These are phyloP conservation scores for Adineta ricciae DNA, from an alignment of 2,888 invertebrate species.

Conservation along the genomic window DNA sequence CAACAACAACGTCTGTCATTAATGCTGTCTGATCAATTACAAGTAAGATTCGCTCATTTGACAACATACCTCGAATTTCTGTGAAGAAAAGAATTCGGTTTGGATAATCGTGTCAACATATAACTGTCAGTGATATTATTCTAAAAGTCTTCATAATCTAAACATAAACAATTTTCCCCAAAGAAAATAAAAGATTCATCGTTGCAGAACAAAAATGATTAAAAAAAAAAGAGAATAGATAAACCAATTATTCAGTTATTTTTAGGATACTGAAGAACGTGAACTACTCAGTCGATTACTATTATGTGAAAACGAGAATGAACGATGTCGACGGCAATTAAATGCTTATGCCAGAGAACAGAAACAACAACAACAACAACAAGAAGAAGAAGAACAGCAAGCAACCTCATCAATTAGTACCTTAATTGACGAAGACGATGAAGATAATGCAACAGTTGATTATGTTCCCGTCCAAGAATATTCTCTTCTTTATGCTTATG, in stretches of 20 bases:
- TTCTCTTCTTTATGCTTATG: conserved; percentile 13
- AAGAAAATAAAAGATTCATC: neutral
- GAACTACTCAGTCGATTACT: conserved; percentile 7
- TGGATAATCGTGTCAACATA: neutral
- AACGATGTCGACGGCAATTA: neutral
- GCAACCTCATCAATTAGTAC: neutral
- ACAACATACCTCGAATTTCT: neutral
- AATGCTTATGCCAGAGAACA: neutral
- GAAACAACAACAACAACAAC: neutral
- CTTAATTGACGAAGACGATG: neutral
- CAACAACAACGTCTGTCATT: neutral
- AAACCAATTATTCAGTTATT: neutral
- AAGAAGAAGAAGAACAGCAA: neutral
- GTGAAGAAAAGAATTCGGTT: neutral
- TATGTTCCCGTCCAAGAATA: neutral
- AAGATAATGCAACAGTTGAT: neutral
- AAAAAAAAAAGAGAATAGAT: neutral
- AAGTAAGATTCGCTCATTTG: neutral
- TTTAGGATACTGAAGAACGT: neutral
- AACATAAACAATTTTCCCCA: neutral
- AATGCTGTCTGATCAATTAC: neutral
- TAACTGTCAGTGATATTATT: neutral
- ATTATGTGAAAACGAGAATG: neutral
- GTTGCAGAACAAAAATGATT: neutral
- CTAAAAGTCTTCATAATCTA: neutral